Evolutionary conservation across 1,140 invertebrate genomes (phyloP).

Genomic region (Conus ventricosus): DNA sequence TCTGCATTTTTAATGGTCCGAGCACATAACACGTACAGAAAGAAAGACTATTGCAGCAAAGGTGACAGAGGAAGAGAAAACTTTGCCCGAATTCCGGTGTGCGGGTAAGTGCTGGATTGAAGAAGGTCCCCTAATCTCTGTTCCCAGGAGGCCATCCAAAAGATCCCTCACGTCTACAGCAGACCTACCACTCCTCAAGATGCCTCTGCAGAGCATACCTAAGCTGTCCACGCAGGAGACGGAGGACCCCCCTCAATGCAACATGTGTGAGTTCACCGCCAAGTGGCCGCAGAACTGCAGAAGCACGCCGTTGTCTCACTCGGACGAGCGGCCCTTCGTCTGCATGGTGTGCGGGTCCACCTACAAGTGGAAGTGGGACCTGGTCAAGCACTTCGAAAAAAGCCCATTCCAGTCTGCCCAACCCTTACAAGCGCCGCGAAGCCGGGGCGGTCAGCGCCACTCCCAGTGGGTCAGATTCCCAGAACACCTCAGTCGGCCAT

Average conservation of each 20-base stretch:
- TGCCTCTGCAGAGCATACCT: conserved; percentile 66
- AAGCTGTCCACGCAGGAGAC: conserved; percentile 60
- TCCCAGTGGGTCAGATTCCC: not conserved
- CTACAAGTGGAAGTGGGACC: conserved; percentile 75
- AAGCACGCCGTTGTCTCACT: conserved; percentile 74
- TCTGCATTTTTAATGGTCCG: too few relatives aligned
- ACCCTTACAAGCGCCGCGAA: conserved; percentile 73
- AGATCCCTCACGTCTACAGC: conserved; percentile 69
- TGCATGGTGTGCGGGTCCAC: conserved; percentile 74
- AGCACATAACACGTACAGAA: too few relatives aligned
- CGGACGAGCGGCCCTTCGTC: conserved; percentile 70
- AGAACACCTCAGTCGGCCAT: conserved; percentile 20
- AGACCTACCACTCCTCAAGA: conserved; percentile 71
- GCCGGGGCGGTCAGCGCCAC: conserved; percentile 29
- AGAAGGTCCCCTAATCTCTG: not conserved
- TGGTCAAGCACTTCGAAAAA: conserved; percentile 75
- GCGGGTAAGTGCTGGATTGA: not conserved
- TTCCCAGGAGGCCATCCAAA: conserved; percentile 66
- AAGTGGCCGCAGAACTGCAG: conserved; percentile 74
- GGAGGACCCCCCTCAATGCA: conserved; percentile 68
- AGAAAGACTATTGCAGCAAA: too few relatives aligned
- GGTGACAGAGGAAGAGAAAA: not conserved
- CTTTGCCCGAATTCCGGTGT: not conserved
- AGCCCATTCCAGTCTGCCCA: conserved; percentile 70
- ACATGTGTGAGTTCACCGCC: conserved; percentile 72